These are phyloP conservation scores for Drosophila cognata DNA, from an alignment of 2,888 invertebrate species.

Conservation along the genomic window DNA sequence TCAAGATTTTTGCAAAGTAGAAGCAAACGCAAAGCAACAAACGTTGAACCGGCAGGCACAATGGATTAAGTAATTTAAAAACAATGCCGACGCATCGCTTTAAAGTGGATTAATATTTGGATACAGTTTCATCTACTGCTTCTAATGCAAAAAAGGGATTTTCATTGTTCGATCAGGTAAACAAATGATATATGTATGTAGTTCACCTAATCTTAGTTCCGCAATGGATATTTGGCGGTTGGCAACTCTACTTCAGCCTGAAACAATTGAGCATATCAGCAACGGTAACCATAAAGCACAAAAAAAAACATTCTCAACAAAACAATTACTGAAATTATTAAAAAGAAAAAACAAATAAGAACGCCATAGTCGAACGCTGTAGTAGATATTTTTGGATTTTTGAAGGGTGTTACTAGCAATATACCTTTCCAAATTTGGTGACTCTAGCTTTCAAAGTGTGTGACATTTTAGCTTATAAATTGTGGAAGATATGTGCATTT, in stretches of 20 bases:
- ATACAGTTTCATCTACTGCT: slow-evolving; percentile 31
- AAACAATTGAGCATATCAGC: slow-evolving; percentile 4
- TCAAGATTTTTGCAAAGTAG: slow-evolving; percentile 37
- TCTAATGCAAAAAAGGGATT: slow-evolving; percentile 22
- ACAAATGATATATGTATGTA: slow-evolving; percentile 27
- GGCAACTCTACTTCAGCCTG: slow-evolving; percentile 4
- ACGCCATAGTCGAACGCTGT: background rate
- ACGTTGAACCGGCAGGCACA: slow-evolving; percentile 19
- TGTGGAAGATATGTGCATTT: too few relatives aligned
- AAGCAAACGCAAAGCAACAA: slow-evolving; percentile 6
- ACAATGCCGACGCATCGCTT: slow-evolving; percentile 46
- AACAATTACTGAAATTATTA: background rate
- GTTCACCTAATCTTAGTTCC: slow-evolving; percentile 39
- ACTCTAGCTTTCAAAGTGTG: background rate
- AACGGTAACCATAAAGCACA: background rate
- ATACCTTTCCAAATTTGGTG: background rate
- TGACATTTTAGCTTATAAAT: too few relatives aligned
- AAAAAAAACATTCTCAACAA: background rate
- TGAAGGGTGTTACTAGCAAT: background rate
- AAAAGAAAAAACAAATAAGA: background rate
- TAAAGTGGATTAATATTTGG: slow-evolving; percentile 64
- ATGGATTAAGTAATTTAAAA: slow-evolving; percentile 57
- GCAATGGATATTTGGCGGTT: slow-evolving; percentile 32
- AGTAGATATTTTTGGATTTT: background rate
- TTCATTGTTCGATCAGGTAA: slow-evolving; percentile 40